phyloP scores from a whole-genome alignment of 2,113 vertebrate species.

The Taurulus bubalis region DNA sequence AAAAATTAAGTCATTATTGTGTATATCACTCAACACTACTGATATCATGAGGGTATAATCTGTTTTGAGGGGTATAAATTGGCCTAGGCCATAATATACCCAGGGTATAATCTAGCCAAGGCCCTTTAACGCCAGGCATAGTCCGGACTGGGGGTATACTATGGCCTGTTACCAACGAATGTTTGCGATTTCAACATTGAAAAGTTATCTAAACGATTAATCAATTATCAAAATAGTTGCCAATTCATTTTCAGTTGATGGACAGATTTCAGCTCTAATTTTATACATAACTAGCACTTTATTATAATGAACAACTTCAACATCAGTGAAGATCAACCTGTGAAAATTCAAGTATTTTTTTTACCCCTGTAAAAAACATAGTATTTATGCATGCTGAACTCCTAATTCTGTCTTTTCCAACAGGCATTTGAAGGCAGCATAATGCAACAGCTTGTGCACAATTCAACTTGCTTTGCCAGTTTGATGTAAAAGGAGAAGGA shows the following conservation, averaged over 20 bases:
- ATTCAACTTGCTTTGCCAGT: not conserved
- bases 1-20: too few relatives aligned
- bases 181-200: not conserved
- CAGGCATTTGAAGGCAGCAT: conserved; percentile 12
- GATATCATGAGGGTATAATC: too few relatives aligned
- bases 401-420: not conserved
- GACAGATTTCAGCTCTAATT: not conserved
- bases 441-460: not conserved
- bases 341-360: not conserved
- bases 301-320: not conserved
- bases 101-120: too few relatives aligned
- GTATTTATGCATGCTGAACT: not conserved
- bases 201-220: too few relatives aligned
- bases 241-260: too few relatives aligned
- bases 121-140: too few relatives aligned
- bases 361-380: not conserved
- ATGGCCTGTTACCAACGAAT: too few relatives aligned
- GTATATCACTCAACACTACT: too few relatives aligned
- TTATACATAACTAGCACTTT: not conserved
- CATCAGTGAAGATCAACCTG: not conserved
- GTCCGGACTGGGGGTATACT: too few relatives aligned
- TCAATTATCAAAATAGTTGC: too few relatives aligned
- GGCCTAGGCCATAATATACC: too few relatives aligned
- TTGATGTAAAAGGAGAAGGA: not conserved
- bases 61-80: too few relatives aligned